Conservation (phyloP, 2,797 vertebrate species). For the Malurus leucopterus region DNA sequence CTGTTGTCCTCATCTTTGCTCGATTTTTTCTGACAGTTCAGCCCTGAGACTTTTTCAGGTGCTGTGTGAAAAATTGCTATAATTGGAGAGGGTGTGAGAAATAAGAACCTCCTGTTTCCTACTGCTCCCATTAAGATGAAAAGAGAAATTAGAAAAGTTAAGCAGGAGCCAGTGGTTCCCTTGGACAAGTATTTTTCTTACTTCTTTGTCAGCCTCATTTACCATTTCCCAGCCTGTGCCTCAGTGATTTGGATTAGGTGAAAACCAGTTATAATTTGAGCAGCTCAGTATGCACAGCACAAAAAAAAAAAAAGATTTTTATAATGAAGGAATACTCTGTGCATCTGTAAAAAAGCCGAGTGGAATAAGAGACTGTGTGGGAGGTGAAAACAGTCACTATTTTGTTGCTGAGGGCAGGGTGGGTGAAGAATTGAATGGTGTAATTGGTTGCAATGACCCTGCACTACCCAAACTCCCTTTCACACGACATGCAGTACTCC, state of each 20-base stretch:
- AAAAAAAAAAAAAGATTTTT: background rate
- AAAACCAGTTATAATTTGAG: background rate
- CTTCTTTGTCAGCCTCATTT: slow-evolving; percentile 6
- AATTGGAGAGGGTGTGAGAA: background rate
- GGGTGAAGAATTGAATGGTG: background rate
- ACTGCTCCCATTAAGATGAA: background rate
- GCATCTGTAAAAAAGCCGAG: background rate
- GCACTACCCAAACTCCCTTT: background rate
- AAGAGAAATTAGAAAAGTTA: slow-evolving; percentile 9
- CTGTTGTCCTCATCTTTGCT: background rate
- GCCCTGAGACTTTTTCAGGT: background rate
- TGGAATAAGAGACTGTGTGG: background rate
- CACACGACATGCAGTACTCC: background rate
- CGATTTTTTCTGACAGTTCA: background rate
- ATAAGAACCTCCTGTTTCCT: background rate
- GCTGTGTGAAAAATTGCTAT: background rate
- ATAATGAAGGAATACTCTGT: background rate
- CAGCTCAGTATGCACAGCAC: background rate
- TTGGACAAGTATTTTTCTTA: background rate
- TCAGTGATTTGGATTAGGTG: background rate
- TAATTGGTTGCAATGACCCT: background rate
- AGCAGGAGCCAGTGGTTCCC: background rate
- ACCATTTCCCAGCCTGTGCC: background rate
- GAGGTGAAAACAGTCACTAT: background rate
- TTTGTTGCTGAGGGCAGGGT: background rate